Evolutionary conservation across 2,888 invertebrate species (phyloP).

Genomic region (Phoronis australis): DNA sequence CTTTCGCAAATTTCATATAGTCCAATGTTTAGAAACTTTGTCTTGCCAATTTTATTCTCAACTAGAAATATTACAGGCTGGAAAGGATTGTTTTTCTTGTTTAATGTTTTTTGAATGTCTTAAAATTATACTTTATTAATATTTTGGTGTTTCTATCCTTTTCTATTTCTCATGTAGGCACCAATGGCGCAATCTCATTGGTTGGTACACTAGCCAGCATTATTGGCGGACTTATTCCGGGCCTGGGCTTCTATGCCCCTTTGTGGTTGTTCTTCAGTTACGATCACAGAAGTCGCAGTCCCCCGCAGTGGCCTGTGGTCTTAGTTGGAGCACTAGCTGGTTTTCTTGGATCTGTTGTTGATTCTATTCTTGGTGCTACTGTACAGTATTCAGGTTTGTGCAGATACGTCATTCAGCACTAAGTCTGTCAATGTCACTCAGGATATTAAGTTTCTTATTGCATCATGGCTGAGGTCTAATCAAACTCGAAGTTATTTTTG

Average conservation of each 20-base stretch:
- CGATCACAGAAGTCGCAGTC: constrained; percentile 22
- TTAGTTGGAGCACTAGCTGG: constrained; percentile 69
- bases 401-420: background rate
- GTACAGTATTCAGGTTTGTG: constrained; percentile 73
- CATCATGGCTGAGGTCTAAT: no score
- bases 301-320: constrained; percentile 72
- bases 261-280: constrained; percentile 58
- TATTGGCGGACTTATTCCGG: constrained; percentile 68
- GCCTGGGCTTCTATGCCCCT: constrained; percentile 67
- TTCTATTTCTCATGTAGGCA: constrained; percentile 58
- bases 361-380: constrained; percentile 78
- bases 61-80: no score
- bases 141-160: background rate
- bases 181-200: constrained; percentile 78
- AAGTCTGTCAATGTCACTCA: background rate
- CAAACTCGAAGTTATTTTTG: no score
- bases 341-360: constrained; percentile 72
- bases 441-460: no score
- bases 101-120: background rate
- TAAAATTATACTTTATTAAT: background rate
- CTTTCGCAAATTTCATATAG: no score
- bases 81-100: background rate
- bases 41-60: no score
- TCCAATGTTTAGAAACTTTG: no score
- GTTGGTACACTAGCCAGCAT: constrained; percentile 59